Evolutionary conservation across 2,113 vertebrate genomes (phyloP).

Genomic region (Ceyx melanurus): DNA sequence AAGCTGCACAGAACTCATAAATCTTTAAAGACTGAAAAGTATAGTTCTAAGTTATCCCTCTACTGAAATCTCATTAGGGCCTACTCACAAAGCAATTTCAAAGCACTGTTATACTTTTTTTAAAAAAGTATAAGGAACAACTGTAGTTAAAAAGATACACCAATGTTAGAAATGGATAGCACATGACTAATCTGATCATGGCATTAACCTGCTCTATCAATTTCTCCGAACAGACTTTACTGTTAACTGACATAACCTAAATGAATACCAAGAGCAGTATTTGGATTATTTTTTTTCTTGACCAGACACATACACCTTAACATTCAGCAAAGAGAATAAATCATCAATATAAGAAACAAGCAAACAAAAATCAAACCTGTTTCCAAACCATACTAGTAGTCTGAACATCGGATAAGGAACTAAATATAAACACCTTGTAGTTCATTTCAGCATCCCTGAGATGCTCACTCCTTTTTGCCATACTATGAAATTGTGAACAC

Average conservation of each 20-base stretch:
- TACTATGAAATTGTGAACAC: neutral
- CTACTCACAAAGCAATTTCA: neutral
- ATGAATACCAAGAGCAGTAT: neutral
- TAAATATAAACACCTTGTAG: neutral
- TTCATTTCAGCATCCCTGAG: neutral
- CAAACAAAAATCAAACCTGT: neutral
- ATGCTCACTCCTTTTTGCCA: neutral
- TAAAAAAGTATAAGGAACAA: neutral
- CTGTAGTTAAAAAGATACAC: neutral
- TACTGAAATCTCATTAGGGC: neutral
- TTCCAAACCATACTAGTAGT: neutral
- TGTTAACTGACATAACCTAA: neutral
- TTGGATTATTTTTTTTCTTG: neutral
- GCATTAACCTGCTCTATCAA: neutral
- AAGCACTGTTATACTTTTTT: neutral
- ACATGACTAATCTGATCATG: neutral
- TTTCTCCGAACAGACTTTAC: neutral
- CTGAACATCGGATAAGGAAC: neutral
- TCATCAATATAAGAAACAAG: neutral
- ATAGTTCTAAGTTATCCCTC: neutral
- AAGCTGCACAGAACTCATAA: neutral
- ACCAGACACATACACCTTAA: neutral
- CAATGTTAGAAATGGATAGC: neutral
- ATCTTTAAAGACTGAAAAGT: neutral
- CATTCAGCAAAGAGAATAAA: neutral